These are phyloP conservation scores for Thysanoteuthis rhombus DNA, from an alignment of 2,888 invertebrate genomes.

Conservation along the genomic window DNA sequence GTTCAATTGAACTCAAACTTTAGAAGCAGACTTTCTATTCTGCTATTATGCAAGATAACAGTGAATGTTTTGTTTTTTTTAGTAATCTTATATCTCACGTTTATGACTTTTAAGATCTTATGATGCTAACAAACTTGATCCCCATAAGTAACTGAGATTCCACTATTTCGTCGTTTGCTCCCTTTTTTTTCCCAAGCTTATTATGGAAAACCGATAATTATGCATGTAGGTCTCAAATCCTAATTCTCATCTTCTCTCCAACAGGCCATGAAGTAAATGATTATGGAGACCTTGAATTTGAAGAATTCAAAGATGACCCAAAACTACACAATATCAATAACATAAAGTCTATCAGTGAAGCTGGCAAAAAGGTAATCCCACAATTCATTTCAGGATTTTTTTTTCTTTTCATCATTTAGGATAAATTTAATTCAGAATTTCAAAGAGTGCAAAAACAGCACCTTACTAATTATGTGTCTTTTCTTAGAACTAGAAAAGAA, in stretches of 20 bases:
- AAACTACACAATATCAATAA: conserved; percentile 38
- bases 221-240: not conserved
- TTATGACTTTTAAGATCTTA: no score
- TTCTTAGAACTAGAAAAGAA: no score
- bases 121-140: not conserved
- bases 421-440: no score
- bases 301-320: conserved; percentile 46
- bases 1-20: no score
- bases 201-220: not conserved
- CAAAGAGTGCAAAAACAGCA: no score
- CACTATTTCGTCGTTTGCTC: not conserved
- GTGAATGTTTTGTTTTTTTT: no score
- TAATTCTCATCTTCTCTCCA: not conserved
- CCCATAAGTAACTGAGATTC: not conserved
- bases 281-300: conserved; percentile 59
- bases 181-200: not conserved
- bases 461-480: no score
- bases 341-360: conserved; percentile 52
- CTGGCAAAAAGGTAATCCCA: conserved; percentile 53
- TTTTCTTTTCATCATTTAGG: not conserved
- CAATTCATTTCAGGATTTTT: not conserved
- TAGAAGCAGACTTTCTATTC: no score
- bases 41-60: no score
- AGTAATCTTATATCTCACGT: no score
- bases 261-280: conserved; percentile 51